A percentile compares a stretch with the other conserved stretches of the same genome.
Conservation (phyloP, 2,888 invertebrate species). For the Melikaiella ostensackeni region DNA sequence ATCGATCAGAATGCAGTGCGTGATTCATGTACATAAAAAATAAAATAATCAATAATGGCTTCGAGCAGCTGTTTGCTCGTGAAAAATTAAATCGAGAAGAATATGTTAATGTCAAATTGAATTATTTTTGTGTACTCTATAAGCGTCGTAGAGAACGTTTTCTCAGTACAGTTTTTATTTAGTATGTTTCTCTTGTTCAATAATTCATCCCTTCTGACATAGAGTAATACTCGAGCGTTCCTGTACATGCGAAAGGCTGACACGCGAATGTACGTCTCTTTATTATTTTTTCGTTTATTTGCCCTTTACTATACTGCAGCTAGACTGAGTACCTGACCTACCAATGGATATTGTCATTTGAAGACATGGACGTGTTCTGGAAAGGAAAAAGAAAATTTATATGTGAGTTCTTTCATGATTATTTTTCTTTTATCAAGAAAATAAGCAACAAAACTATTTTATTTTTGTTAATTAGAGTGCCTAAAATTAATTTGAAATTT, state of each 20-base stretch:
- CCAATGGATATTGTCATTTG: conserved; percentile 25
- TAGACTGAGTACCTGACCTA: background rate
- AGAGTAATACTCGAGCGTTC: conserved; percentile 34
- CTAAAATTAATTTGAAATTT: no score
- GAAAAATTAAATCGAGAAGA: background rate
- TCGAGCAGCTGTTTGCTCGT: background rate
- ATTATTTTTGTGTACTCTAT: background rate
- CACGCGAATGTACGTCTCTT: conserved; percentile 33
- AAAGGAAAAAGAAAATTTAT: conserved; percentile 3
- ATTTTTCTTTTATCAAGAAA: background rate
- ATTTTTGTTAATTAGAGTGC: no score
- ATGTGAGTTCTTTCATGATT: background rate
- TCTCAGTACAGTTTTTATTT: conserved; percentile 25
- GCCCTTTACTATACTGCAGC: background rate
- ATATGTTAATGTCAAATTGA: conserved; percentile 17
- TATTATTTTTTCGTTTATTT: conserved; percentile 38
- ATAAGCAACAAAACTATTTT: background rate
- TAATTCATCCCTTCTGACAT: conserved; percentile 37
- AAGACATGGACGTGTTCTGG: conserved; percentile 15
- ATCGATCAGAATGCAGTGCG: background rate
- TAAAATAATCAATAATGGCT: background rate
- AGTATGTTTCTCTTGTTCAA: conserved; percentile 29
- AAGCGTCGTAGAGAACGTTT: conserved; percentile 2
- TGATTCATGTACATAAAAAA: background rate
- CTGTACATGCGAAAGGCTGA: conserved; percentile 32